Conservation (phyloP, 2,113 vertebrate genomes). For the Semicossyphus pulcher region DNA sequence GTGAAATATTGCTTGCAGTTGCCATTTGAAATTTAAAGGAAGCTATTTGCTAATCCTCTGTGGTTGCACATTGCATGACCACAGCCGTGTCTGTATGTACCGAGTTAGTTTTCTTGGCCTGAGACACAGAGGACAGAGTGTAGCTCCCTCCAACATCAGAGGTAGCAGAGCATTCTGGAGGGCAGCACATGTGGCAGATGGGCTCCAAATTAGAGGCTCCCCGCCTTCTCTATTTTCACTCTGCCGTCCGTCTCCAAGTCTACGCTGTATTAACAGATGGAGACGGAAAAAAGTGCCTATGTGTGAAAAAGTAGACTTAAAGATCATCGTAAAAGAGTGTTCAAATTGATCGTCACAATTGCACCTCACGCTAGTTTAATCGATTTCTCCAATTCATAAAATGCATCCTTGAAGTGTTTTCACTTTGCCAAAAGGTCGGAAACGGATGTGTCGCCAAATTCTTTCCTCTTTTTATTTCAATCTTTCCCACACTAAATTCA, state of each 20-base stretch:
- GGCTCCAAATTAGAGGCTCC: conserved; percentile 82
- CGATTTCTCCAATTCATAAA: conserved; percentile 40
- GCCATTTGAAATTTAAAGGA: conserved; percentile 32
- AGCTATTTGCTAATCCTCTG: conserved; percentile 37
- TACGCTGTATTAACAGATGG: conserved; percentile 65
- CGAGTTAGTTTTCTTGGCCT: conserved; percentile 50
- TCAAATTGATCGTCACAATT: neutral
- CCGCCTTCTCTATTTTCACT: conserved; percentile 78
- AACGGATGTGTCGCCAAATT: conserved; percentile 45
- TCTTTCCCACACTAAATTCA: conserved; percentile 69
- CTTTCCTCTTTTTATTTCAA: conserved; percentile 53
- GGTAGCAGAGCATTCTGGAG: conserved; percentile 73
- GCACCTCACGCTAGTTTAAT: conserved; percentile 3
- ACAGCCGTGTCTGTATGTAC: conserved; percentile 29
- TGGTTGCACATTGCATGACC: conserved; percentile 36
- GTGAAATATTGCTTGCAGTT: conserved; percentile 16
- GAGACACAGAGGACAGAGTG: conserved; percentile 58
- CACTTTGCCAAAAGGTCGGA: conserved; percentile 65
- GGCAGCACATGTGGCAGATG: conserved; percentile 81
- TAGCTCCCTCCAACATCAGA: conserved; percentile 71
- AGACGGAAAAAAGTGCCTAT: conserved; percentile 31
- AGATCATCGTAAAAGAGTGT: neutral
- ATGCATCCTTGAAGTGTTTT: conserved; percentile 58
- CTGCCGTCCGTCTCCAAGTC: conserved; percentile 57
- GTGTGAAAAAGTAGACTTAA: conserved; percentile 22